Base-by-base conservation (phyloP, 2,113 vertebrate species). In the Apteryx owenii region DNA sequence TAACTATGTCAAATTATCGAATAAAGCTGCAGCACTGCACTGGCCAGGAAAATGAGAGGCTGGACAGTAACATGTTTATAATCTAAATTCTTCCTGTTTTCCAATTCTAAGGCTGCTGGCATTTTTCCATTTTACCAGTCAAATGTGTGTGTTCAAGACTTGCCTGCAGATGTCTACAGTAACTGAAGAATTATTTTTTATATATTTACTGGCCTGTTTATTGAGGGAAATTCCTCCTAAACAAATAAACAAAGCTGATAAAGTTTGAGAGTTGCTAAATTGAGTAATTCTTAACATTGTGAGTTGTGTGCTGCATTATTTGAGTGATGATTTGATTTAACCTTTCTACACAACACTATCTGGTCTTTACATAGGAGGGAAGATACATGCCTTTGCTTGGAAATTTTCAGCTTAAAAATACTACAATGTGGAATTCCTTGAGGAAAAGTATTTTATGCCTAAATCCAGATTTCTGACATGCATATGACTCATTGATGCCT, bases 61-160 rank as follows among this genome's bases (percentile, higher is more conserved):
- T 61, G 81, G 60, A 83, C 71, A 85, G 54, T 93, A 95, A 90
- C 40, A 19, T 91, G 73, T 85, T 97, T 96, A 88, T 95, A 40
- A 92, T 68, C 40, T 44, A 88, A 97, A 83, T 91, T 96, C 62
- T 96, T 97, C 65, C 91, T 96, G 44, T 25, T 94, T 97, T 89
- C 92, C 53, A 90, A 7, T 84, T 76, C 56, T 73, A 95, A 72
- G 21, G 36, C 25, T 72, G 44, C 58, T 94, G 78, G 70, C 62
- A 58, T 69, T 86, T 97, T 91, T 89, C 69, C 23, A 25, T 88
- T 90, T 70, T 92, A 51, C 54, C 51, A 72, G 44, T 87, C 62
- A 54, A 54, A 2, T 75, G 22, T 86, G 29, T 12, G 2, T 22
- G 10, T 65, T 88, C 22, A 86, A 78, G 70, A 33, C 33, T 93